Evolutionary conservation across 1,140 invertebrate genomes (phyloP).

Genomic region (Cryptotermes secundus): DNA sequence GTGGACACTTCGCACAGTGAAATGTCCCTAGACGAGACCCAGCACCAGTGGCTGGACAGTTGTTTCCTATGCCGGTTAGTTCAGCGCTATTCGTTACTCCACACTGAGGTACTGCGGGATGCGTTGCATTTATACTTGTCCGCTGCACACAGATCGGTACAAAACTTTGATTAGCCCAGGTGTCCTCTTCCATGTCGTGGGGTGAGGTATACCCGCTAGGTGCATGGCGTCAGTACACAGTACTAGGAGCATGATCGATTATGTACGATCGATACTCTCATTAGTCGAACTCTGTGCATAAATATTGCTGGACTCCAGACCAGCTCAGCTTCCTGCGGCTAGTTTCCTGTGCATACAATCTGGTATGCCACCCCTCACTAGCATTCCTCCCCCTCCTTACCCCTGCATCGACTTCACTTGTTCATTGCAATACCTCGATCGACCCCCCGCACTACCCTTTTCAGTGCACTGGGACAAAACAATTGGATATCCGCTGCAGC

Average conservation of each 20-base stretch:
- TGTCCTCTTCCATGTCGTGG: background rate
- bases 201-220: background rate
- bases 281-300: background rate
- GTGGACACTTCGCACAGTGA: no score
- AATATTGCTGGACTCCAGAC: background rate
- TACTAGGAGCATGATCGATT: background rate
- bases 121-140: background rate
- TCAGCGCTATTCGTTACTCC: no score
- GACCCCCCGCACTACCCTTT: constrained; percentile 8
- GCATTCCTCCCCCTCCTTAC: background rate
- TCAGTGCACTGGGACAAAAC: constrained; percentile 11
- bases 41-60: no score
- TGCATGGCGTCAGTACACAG: background rate
- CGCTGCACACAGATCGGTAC: background rate
- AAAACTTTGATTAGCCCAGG: background rate
- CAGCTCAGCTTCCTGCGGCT: background rate
- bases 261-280: background rate
- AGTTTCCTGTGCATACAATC: constrained; percentile 15
- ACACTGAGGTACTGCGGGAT: background rate
- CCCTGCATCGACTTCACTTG: background rate
- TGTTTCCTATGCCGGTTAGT: no score
- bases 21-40: no score
- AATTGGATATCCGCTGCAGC: background rate
- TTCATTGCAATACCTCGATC: constrained; percentile 15
- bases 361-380: background rate